Base-by-base conservation (phyloP, 1,140 invertebrate genomes). In the Euwallacea fornicatus region DNA sequence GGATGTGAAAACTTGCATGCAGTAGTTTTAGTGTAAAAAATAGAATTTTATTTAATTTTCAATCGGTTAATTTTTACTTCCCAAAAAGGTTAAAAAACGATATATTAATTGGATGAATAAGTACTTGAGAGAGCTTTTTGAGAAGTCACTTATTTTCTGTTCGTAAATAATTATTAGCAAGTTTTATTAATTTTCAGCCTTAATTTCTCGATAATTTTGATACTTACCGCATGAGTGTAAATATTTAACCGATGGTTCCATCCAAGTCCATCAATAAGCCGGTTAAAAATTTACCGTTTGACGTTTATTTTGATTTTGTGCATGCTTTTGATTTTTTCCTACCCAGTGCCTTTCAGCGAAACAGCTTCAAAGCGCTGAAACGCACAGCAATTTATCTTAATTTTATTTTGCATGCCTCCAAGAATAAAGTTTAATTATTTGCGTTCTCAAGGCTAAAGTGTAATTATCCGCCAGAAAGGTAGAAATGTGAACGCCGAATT, bases 381-480 rank as follows among this genome's bases (percentile, higher is more conserved):
- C 54, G 15, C 54, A 65, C 46, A 42, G 46, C 41, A n/a, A 33
- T 66, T 56, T 63, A 15, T 44, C 10, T 74, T 61, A 56, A 67
- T 72, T 76, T 76, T 70, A 72, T 69, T 76, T 76, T 76, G 75
- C 75, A 76, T 76, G 75, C 8, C 60, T 72, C 68, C 61, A 62
- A 53, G 61, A 63, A 62, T 13, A 62, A 71, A 64, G 69, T 71
- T 71, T 74, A 71, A 42, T 74, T 33, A 33, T 74, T 71, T 72
- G 62, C 47, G 60, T 62, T 64, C 46, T 53, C 15, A 16, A 11
- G 46, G 13, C 13, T 50, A 50, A 33, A 33, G 21, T 33, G 21
- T 33, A 33, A 56, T 15, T 16, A 33, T 8, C 33, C 16, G 54
- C 15, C 33, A 56, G 46, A 50, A 50, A 50, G 9, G 9, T 50